Percentiles rank a stretch among this genome's conserved stretches.
Conservation (phyloP, 2,888 invertebrate genomes). For the Dasysyrphus albostriatus region DNA sequence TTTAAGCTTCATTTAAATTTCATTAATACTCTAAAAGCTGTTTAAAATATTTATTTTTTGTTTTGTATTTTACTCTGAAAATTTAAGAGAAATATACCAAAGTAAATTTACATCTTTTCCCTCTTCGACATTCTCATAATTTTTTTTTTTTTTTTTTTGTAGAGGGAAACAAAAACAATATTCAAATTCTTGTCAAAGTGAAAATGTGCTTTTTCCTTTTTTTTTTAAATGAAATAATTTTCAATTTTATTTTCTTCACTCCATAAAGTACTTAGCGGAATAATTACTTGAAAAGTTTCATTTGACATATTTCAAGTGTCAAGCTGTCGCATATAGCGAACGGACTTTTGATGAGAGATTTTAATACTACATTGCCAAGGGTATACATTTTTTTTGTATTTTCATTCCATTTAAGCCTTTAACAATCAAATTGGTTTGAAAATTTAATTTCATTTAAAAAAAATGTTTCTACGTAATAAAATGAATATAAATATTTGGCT, state of each 20-base stretch:
- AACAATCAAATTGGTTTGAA: not conserved
- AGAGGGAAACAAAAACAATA: not conserved
- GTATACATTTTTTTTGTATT: not conserved
- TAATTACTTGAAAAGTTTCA: conserved; percentile 41
- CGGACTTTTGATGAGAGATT: conserved; percentile 22
- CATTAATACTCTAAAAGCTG: no score
- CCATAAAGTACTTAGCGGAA: conserved; percentile 26
- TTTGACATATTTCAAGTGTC: conserved; percentile 61
- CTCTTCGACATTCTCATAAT: not conserved
- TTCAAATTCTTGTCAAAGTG: conserved; percentile 1
- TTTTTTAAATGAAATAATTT: not conserved
- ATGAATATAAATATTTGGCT: not conserved
- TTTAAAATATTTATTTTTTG: no score
- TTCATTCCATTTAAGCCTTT: not conserved
- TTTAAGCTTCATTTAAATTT: no score
- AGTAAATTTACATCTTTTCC: no score
- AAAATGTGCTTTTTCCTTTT: not conserved
- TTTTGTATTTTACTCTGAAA: no score
- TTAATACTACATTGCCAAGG: not conserved
- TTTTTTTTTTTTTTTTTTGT: not conserved
- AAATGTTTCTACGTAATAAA: not conserved
- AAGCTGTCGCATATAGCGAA: conserved; percentile 10
- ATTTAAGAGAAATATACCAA: no score
- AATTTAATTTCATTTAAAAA: not conserved
- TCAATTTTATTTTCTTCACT: not conserved